A percentile compares a stretch with the other conserved stretches of the same genome.
phyloP scores from a whole-genome alignment of 2,797 vertebrate genomes.

The Monodelphis domestica region DNA sequence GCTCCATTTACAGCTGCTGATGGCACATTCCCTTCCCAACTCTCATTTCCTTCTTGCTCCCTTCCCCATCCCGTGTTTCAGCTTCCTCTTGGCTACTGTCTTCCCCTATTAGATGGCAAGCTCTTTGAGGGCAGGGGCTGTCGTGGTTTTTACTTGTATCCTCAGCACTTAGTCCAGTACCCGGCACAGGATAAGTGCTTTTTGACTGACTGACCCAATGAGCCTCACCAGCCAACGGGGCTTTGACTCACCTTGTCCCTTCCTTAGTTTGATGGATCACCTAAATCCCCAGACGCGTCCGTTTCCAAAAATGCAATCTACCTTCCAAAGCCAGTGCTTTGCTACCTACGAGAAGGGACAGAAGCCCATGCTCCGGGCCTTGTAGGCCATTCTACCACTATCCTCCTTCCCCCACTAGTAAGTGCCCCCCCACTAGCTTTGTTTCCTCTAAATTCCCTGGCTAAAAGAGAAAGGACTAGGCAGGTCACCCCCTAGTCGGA shows the following conservation, averaged over 20 bases:
- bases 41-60: background rate
- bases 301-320: conserved; percentile 52
- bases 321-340: conserved; percentile 60
- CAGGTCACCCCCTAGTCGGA: background rate
- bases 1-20: conserved; percentile 18
- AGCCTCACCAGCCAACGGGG: background rate
- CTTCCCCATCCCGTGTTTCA: background rate
- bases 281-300: conserved; percentile 49
- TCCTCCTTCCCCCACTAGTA: conserved; percentile 45
- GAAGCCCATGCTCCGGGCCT: conserved; percentile 33
- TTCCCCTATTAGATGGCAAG: background rate
- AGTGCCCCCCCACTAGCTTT: conserved; percentile 62
- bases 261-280: conserved; percentile 39
- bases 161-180: background rate
- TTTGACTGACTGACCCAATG: too few relatives aligned
- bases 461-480: conserved; percentile 35
- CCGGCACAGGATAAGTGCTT: background rate
- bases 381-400: conserved; percentile 52
- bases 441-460: conserved; percentile 49
- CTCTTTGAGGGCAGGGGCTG: background rate
- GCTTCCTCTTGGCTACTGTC: background rate
- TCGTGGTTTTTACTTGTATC: background rate
- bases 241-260: conserved; percentile 46
- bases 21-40: background rate
- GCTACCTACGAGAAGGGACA: conserved; percentile 56